Evolutionary conservation across 1,140 invertebrate genomes (phyloP), one percentile per base, ranked within the genome.

Genomic region (Heliconius hermathena): DNA sequence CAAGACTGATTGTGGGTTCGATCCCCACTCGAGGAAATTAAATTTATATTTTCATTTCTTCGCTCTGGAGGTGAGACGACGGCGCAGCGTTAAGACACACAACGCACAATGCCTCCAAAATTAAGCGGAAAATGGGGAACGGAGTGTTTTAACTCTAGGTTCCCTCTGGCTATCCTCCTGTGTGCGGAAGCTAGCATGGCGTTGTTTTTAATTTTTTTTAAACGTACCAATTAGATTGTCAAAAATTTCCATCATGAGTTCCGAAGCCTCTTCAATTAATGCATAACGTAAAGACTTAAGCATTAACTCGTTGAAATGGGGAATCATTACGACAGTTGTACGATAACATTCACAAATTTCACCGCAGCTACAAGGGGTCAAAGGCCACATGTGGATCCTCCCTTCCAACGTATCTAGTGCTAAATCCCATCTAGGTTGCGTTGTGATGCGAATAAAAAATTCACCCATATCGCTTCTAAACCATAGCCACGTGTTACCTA

Each of bases 291-390:
- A 75, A 33, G 92, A 83, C 81, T 89, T 93, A 4, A 92, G 22
- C 91, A 92, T 93, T 33, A 92, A 77, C 13, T 93, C 92, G 76
- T 93, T 93, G 22, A 83, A 81, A 84, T 93, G 90, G 3, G 93
- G 93, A 80, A 94, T 89, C 80, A 86, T 90, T 11, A 94, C 54
- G 8, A 90, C 82, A 16, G 89, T 88, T 2, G 88, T 91, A 77
- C 91, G 84, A 54, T 91, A 92, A 66, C 92, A 94, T 81, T 92
- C 90, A 81, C 92, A 94, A 4, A 84, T 78, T 73, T 93, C 91
- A 8, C 91, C 92, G 73, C 92, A 93, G 74, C 87, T 90, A 76
- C 93, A 94, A 18, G 91, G 91, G 49, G 91, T 89, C 72, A 91
- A 75, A 1, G 91, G 93, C 91, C 91, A 93, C 0, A 75, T 83